Percentiles rank a stretch among this genome's conserved stretches.
Evolutionary conservation across 1,140 invertebrate genomes (phyloP).

Genomic region (Phymorhynchus buccinoides): DNA sequence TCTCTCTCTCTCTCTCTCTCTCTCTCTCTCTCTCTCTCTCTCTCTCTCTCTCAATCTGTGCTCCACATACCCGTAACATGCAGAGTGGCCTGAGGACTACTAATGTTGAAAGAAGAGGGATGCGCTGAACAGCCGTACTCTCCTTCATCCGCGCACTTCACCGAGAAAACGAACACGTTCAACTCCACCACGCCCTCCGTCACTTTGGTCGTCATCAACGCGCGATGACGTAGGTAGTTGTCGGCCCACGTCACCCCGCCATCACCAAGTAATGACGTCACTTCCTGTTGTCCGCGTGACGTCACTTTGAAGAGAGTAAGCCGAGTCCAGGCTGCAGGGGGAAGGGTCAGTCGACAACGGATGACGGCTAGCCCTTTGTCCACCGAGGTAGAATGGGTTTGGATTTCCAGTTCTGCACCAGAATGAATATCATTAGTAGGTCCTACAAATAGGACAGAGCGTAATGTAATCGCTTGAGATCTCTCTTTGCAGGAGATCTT

Average conservation of each 20-base stretch:
- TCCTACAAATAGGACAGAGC: too few relatives aligned
- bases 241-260: neutral
- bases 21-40: too few relatives aligned
- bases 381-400: conserved; percentile 19
- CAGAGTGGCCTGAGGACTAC: neutral
- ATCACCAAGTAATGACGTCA: neutral
- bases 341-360: conserved; percentile 25
- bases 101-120: neutral
- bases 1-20: too few relatives aligned
- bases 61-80: conserved; percentile 6
- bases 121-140: conserved; percentile 22
- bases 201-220: neutral
- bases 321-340: neutral
- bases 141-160: conserved; percentile 28
- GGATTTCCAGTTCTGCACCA: conserved; percentile 28
- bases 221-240: conserved; percentile 20
- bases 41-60: too few relatives aligned
- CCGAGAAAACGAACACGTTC: conserved; percentile 25
- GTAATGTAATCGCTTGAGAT: too few relatives aligned
- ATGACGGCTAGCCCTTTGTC: conserved; percentile 22
- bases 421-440: too few relatives aligned
- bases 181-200: neutral
- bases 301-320: conserved; percentile 27
- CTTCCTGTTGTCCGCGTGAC: neutral
- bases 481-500: too few relatives aligned